These are phyloP conservation scores for Bibio marci DNA, from an alignment of 2,888 invertebrate genomes.

Conservation along the genomic window DNA sequence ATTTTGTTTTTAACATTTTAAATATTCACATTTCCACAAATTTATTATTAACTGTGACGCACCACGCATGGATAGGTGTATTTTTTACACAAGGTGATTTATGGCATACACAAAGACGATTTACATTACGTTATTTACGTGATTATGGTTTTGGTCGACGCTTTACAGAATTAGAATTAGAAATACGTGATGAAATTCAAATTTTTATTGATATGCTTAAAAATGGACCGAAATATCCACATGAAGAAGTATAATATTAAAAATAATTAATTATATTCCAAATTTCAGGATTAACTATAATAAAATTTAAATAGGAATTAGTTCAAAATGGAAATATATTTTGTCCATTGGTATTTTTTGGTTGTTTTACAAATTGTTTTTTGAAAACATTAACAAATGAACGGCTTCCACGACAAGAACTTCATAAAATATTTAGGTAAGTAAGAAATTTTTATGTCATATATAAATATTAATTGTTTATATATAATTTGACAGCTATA, in stretches of 20 bases:
- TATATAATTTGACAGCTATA: too few relatives aligned
- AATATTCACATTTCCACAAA: too few relatives aligned
- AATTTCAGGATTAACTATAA: too few relatives aligned
- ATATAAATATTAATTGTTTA: neutral
- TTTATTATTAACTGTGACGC: too few relatives aligned
- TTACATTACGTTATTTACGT: conserved; percentile 42
- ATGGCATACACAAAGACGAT: conserved; percentile 50
- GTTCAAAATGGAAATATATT: conserved; percentile 17
- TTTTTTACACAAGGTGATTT: conserved; percentile 45
- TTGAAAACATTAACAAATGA: conserved; percentile 36
- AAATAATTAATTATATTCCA: too few relatives aligned
- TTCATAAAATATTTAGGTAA: conserved; percentile 29
- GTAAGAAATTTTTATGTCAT: conserved; percentile 4
- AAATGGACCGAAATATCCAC: conserved; percentile 29
- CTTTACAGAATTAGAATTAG: conserved; percentile 33
- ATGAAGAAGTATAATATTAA: conserved; percentile 29
- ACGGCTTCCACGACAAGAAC: conserved; percentile 34
- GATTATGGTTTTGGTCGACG: conserved; percentile 54
- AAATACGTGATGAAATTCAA: conserved; percentile 30
- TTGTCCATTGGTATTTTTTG: conserved; percentile 37
- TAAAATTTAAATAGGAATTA: too few relatives aligned
- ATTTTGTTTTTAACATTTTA: too few relatives aligned
- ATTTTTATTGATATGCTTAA: conserved; percentile 31
- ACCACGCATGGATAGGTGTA: conserved; percentile 31
- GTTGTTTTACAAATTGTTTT: conserved; percentile 37